phyloP scores from a whole-genome alignment of 2,797 vertebrate genomes.

The Eulemur albifrons region DNA sequence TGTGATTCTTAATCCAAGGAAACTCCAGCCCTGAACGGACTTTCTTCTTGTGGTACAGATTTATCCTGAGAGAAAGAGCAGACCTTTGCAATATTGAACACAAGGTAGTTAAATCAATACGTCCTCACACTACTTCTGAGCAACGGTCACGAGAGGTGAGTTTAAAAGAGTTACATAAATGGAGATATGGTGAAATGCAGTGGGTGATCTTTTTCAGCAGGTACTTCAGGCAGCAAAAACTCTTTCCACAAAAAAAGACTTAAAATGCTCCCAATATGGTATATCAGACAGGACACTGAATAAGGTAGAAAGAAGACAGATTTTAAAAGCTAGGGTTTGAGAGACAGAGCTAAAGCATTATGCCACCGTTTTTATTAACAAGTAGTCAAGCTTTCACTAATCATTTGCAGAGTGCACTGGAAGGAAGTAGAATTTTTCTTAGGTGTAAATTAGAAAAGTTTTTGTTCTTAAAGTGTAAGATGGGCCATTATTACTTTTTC shows the following conservation, averaged over 20 bases:
- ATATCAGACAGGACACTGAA: not conserved
- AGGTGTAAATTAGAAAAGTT: not conserved
- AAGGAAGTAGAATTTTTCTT: not conserved
- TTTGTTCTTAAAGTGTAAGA: constrained; percentile 24
- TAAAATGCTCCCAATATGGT: not conserved
- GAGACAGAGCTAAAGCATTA: not conserved
- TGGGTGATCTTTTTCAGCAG: not conserved
- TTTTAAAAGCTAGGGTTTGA: not conserved
- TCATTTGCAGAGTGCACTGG: not conserved
- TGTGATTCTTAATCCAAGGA: constrained; percentile 23
- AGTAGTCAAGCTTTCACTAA: not conserved
- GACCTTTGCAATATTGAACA: not conserved
- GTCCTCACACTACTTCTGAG: not conserved
- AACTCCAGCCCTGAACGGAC: not conserved
- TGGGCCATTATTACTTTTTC: not conserved
- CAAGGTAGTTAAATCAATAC: not conserved
- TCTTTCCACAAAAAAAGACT: not conserved
- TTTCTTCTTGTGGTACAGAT: not conserved
- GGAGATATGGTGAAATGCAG: not conserved
- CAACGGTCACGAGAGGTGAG: not conserved
- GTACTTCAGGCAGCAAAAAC: not conserved
- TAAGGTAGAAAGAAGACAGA: not conserved
- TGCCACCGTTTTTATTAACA: not conserved
- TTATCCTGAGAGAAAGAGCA: not conserved
- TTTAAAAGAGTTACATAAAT: not conserved